Conservation (phyloP, 1,140 invertebrate species). For the Vanessa tameamea region DNA sequence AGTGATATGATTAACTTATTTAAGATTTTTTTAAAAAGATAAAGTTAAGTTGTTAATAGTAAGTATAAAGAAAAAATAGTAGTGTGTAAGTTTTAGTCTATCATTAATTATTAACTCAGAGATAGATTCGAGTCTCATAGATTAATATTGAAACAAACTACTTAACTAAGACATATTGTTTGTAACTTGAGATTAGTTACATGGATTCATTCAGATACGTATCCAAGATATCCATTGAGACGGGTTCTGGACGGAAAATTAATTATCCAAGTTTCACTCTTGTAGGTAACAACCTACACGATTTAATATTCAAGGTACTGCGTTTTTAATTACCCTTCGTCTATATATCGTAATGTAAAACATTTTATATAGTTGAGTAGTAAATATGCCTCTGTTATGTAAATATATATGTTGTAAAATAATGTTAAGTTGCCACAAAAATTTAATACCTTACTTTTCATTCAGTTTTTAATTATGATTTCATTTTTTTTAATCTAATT, state of each 20-base stretch:
- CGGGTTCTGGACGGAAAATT: conserved; percentile 20
- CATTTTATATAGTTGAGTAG: too few relatives aligned
- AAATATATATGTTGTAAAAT: too few relatives aligned
- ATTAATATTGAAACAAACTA: conserved; percentile 10
- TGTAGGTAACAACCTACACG: conserved; percentile 15
- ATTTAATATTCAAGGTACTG: conserved; percentile 15
- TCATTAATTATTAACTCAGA: conserved; percentile 1
- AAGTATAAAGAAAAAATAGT: too few relatives aligned
- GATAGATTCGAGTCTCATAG: not conserved
- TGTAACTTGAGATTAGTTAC: conserved; percentile 24
- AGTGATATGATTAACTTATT: too few relatives aligned
- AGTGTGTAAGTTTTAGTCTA: too few relatives aligned
- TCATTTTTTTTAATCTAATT: not conserved
- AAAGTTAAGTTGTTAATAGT: too few relatives aligned
- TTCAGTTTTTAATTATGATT: not conserved
- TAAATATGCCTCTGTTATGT: too few relatives aligned
- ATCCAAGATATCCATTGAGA: conserved; percentile 29
- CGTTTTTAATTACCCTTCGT: conserved; percentile 4
- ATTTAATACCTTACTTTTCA: not conserved
- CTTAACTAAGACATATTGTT: conserved; percentile 19
- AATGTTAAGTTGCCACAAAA: not conserved
- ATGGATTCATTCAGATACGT: conserved; percentile 26
- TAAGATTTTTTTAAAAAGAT: too few relatives aligned
- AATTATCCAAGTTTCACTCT: conserved; percentile 17
- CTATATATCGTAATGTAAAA: not conserved